Base-by-base conservation (phyloP, 2,113 vertebrate species). In the Tringa solitaria region DNA sequence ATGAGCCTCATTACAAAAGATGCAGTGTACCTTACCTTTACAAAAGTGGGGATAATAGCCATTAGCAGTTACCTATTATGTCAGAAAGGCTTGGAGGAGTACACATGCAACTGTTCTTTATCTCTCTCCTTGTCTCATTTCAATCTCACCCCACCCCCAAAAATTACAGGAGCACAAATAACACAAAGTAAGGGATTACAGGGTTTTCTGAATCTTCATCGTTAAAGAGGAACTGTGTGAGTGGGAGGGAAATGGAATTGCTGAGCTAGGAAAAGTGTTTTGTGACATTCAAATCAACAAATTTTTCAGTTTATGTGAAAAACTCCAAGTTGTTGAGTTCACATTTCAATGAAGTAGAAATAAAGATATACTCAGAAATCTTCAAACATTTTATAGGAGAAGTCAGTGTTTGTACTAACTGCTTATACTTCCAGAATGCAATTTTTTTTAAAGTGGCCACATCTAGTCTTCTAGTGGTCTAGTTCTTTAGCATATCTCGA, bases 11-110 rank as follows among this genome's bases (percentile, higher is more conserved):
- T 8, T 8, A 43, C 21, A 59, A 37, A 53, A 81, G 12, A 7
- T 0, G 0, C 5, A 27, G 4, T 14, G 7, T 30, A 10, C 6
- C 64, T 75, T 67, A 24, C 7, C 6, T 53, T 46, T 37, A 32
- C 6, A 8, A 22, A 77, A 79, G 13, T 12, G 26, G 7, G 10
- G 20, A 16, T 64, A 94, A 86, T 69, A 2, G 10, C 6, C 32
- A 7, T 20, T 61, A 69, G 57, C 7, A 27, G 24, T 45, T 70
- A 61, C 9, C 8, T 79, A 56, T 76, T 26, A 27, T 3, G 7
- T 41, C 8, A 72, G 45, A 89, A 89, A 60, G 7, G 4, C 14
- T 73, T 53, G 7, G n/a, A 84, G 56, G 3, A 73, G 2, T 26
- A 64, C 9, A 30, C 4, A 17, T 10, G 4, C 21, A 86, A 61